phyloP scores from a whole-genome alignment of 2,113 vertebrate genomes.

The Microcebus lehilahytsara region DNA sequence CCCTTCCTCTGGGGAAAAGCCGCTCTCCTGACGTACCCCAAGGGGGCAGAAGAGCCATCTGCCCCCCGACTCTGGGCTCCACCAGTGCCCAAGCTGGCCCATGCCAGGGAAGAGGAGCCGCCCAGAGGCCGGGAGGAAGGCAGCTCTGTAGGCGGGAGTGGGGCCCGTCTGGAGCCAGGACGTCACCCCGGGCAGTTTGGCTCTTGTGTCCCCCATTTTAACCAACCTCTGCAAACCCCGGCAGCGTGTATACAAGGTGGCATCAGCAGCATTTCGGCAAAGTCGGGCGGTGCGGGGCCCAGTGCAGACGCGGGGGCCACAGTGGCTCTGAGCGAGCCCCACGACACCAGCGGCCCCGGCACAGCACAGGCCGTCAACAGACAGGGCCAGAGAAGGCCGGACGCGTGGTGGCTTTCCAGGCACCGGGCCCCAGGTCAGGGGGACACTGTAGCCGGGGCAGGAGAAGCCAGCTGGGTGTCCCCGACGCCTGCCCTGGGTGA shows the following conservation, averaged over 20 bases:
- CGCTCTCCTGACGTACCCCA: background rate
- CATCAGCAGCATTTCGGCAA: background rate
- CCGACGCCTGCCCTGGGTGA: background rate
- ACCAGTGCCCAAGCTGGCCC: background rate
- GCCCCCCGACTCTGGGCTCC: background rate
- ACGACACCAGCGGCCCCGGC: background rate
- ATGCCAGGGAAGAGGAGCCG: background rate
- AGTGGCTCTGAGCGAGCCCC: background rate
- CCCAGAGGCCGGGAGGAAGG: background rate
- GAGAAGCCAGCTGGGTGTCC: background rate
- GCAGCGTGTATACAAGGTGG: background rate
- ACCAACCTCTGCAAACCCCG: background rate
- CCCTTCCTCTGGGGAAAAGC: background rate
- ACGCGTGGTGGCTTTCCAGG: too few relatives aligned
- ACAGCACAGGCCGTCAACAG: background rate
- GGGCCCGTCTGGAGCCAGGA: background rate
- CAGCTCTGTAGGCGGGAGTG: background rate
- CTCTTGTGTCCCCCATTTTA: background rate
- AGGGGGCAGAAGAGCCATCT: background rate
- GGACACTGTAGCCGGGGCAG: background rate
- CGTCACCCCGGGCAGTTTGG: background rate
- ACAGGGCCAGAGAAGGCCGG: rapidly evolving
- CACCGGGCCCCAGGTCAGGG: background rate
- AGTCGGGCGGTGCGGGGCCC: background rate
- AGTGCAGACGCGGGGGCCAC: background rate